Conservation (phyloP, 2,113 vertebrate species). For the Burhinus bistriatus region DNA sequence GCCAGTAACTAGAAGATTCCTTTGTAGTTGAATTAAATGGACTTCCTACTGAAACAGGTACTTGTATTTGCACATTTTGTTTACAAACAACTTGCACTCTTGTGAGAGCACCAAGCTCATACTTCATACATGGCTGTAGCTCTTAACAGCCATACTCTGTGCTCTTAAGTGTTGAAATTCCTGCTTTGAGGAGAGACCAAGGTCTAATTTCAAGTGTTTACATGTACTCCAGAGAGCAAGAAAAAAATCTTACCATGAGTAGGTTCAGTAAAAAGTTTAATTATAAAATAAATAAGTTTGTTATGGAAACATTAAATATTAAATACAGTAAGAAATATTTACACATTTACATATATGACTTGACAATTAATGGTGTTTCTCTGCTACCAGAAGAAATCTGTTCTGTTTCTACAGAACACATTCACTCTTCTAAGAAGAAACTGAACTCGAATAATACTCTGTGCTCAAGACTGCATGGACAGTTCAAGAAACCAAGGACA, state of each 20-base stretch:
- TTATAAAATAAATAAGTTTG: constrained; percentile 78
- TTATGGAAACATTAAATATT: constrained; percentile 75
- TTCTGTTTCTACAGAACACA: constrained; percentile 42
- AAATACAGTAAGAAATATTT: constrained; percentile 78
- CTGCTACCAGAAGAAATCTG: constrained; percentile 38
- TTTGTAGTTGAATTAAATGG: background rate
- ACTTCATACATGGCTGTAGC: background rate
- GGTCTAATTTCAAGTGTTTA: constrained; percentile 20
- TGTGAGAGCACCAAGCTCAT: background rate
- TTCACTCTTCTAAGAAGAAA: constrained; percentile 26
- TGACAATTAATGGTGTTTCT: constrained; percentile 35
- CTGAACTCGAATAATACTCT: constrained; percentile 13
- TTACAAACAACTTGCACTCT: background rate
- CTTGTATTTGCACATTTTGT: background rate
- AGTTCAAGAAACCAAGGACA: constrained; percentile 1
- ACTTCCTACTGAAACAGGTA: background rate
- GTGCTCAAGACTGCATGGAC: background rate
- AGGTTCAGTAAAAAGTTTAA: constrained; percentile 76
- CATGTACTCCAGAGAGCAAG: background rate
- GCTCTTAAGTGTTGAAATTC: background rate
- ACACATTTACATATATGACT: constrained; percentile 71
- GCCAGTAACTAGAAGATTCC: background rate
- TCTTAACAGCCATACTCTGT: background rate
- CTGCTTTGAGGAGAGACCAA: constrained; percentile 17
- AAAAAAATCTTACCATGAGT: background rate